Evolutionary conservation across 2,797 vertebrate species (phyloP).

Genomic region (Galago senegalensis): DNA sequence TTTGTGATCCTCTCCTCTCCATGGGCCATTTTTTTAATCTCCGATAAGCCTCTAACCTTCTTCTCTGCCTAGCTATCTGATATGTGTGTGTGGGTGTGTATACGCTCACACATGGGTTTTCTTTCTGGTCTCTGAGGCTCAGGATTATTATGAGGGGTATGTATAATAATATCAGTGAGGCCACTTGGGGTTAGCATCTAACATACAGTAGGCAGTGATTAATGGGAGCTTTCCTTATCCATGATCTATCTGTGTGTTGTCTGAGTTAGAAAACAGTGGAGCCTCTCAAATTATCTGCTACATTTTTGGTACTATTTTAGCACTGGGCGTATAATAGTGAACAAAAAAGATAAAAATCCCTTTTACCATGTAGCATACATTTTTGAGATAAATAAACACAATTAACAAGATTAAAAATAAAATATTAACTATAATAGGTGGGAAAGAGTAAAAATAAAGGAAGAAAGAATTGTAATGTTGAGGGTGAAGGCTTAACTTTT

Average conservation of each 20-base stretch:
- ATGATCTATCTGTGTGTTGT: background rate
- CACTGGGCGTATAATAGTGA: background rate
- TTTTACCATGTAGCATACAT: background rate
- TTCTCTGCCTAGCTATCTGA: background rate
- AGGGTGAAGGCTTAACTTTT: background rate
- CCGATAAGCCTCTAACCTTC: background rate
- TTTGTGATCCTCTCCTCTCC: background rate
- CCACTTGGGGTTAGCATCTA: background rate
- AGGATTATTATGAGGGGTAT: slow-evolving; percentile 5
- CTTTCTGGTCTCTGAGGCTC: background rate
- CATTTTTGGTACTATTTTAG: background rate
- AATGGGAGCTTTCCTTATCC: slow-evolving; percentile 44
- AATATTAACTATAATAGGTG: background rate
- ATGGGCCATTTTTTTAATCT: background rate
- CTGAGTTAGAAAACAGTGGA: background rate
- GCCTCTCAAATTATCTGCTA: background rate
- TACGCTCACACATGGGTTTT: background rate
- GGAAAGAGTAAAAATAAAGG: slow-evolving; percentile 22
- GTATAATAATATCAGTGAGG: background rate
- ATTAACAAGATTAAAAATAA: slow-evolving; percentile 13
- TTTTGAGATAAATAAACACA: background rate
- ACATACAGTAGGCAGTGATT: background rate
- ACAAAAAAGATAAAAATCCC: slow-evolving; percentile 13
- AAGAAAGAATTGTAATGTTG: background rate
- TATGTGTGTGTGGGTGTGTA: background rate